phyloP scores from a whole-genome alignment of 1,140 invertebrate genomes.

The Drosophila tani region DNA sequence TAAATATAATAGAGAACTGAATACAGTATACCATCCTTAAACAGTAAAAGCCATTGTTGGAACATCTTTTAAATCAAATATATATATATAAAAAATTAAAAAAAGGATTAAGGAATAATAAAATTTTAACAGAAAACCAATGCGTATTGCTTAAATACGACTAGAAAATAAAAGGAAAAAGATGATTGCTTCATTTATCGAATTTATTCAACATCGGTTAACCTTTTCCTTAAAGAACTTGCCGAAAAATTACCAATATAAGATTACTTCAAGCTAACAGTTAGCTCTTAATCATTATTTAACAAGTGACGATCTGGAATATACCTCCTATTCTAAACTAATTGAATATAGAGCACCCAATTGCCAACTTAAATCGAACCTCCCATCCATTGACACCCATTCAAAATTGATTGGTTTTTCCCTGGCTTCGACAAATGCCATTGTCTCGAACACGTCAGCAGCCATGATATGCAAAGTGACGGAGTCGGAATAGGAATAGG shows the following conservation, averaged over 20 bases:
- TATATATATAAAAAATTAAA: too few species aligned
- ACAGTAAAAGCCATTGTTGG: too few species aligned
- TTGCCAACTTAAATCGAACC: neutral
- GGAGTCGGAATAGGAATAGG: neutral
- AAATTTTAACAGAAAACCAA: too few species aligned
- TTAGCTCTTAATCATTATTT: neutral
- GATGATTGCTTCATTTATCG: too few species aligned
- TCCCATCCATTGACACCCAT: conserved; percentile 12
- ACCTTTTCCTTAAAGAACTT: neutral
- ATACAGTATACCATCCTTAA: too few species aligned
- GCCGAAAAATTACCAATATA: neutral
- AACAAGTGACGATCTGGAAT: neutral
- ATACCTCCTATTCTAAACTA: too few species aligned
- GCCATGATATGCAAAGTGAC: conserved; percentile 63
- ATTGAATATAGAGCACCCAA: neutral
- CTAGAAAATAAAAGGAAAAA: too few species aligned
- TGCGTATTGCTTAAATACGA: too few species aligned
- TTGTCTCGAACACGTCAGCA: conserved; percentile 37
- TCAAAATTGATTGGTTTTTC: conserved; percentile 68
- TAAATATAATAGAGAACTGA: too few species aligned
- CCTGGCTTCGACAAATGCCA: conserved; percentile 40
- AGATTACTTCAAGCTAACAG: fast-evolving
- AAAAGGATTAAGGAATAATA: too few species aligned
- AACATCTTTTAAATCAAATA: too few species aligned
- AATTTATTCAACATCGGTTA: too few species aligned